phyloP scores from a whole-genome alignment of 2,113 vertebrate genomes.

The Ageneiosus marmoratus region DNA sequence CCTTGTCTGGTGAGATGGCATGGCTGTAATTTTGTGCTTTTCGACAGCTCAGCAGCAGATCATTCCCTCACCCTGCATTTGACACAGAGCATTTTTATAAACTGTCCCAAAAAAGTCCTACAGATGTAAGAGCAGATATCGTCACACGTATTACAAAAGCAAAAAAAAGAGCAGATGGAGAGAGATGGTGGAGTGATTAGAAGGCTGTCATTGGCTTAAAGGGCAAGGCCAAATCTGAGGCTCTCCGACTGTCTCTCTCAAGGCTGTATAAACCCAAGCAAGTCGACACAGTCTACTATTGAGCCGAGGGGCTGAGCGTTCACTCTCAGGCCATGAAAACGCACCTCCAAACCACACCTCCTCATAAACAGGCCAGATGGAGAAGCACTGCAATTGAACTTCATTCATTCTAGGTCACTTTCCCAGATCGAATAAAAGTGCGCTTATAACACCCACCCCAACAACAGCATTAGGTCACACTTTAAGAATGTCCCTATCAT shows the following conservation, averaged over 20 bases:
- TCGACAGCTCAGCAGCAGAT: constrained; percentile 63
- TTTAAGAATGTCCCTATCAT: constrained; percentile 15
- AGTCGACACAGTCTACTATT: constrained; percentile 43
- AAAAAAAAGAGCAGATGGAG: constrained; percentile 18
- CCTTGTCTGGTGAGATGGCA: constrained; percentile 73
- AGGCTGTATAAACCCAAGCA: constrained; percentile 50
- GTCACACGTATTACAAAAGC: neutral
- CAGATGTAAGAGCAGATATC: neutral
- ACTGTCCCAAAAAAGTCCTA: constrained; percentile 26
- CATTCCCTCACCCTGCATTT: constrained; percentile 56
- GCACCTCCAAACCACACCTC: constrained; percentile 16
- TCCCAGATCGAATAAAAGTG: constrained; percentile 24
- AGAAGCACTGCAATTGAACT: constrained; percentile 16
- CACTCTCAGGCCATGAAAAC: neutral
- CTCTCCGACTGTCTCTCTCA: constrained; percentile 52
- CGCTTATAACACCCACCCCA: neutral
- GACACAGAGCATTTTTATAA: constrained; percentile 59
- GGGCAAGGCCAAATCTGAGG: constrained; percentile 48
- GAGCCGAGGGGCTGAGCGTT: constrained; percentile 5
- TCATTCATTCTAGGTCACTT: constrained; percentile 25
- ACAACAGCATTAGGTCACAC: constrained; percentile 8
- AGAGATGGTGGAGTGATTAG: constrained; percentile 47
- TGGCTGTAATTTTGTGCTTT: constrained; percentile 65
- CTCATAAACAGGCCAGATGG: constrained; percentile 26
- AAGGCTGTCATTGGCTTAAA: constrained; percentile 41